Percentiles rank a stretch among this genome's conserved stretches.
Conservation (phyloP, 2,888 invertebrate genomes). For the Drosophila aldrichi region DNA sequence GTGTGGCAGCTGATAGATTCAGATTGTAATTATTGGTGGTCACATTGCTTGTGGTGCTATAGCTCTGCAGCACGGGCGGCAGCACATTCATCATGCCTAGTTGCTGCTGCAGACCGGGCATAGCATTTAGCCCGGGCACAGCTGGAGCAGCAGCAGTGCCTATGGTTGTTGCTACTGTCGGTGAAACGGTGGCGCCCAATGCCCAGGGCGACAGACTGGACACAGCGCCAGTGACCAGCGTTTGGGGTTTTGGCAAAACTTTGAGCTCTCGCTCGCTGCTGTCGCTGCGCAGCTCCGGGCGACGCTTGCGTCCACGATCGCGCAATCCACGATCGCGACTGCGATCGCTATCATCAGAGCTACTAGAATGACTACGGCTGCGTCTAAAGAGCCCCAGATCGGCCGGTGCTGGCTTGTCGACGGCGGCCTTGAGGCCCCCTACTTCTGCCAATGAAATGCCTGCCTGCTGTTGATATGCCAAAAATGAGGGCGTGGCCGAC, state of each 20-base stretch:
- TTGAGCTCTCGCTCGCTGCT: slow-evolving; percentile 62
- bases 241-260: slow-evolving; percentile 16
- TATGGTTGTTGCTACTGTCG: slow-evolving; percentile 4
- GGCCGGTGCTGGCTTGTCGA: slow-evolving; percentile 6
- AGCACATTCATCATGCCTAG: slow-evolving; percentile 33
- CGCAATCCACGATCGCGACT: slow-evolving; percentile 81
- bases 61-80: slow-evolving; percentile 66
- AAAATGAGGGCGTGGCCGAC: slow-evolving; percentile 71
- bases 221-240: background rate
- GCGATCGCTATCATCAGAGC: slow-evolving; percentile 73
- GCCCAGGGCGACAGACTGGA: slow-evolving; percentile 53
- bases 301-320: slow-evolving; percentile 76
- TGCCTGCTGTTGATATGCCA: slow-evolving; percentile 82
- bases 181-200: slow-evolving; percentile 3
- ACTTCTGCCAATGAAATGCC: slow-evolving; percentile 71
- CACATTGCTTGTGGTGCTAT: slow-evolving; percentile 51
- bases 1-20: slow-evolving; percentile 27
- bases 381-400: slow-evolving; percentile 13
- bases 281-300: slow-evolving; percentile 74
- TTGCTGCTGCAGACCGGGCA: slow-evolving; percentile 37
- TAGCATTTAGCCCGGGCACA: slow-evolving; percentile 6
- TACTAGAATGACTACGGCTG: slow-evolving; percentile 82
- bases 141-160: slow-evolving; percentile 6
- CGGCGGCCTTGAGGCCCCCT: slow-evolving; percentile 20
- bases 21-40: slow-evolving; percentile 75